phyloP scores from a whole-genome alignment of 2,113 vertebrate species.

The Girardinichthys multiradiatus region DNA sequence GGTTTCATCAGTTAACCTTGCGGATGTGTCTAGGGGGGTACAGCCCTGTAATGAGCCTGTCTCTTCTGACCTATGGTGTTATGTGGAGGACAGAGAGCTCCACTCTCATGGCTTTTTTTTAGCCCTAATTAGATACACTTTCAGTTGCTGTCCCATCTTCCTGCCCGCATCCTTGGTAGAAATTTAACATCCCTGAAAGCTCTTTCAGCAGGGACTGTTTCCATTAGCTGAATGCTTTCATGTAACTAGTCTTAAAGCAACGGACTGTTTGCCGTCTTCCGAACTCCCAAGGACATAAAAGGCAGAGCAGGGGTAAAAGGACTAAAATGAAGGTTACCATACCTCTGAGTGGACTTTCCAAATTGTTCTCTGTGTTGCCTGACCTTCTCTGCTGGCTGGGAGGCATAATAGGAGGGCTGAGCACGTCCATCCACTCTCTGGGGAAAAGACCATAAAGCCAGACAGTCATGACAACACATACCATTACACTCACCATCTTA shows the following conservation, averaged over 20 bases:
- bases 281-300: conserved; percentile 43
- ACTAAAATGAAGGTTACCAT: conserved; percentile 54
- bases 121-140: conserved; percentile 70
- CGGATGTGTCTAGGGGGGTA: conserved; percentile 59
- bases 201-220: conserved; percentile 39
- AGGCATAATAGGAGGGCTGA: conserved; percentile 80
- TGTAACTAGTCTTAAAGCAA: conserved; percentile 35
- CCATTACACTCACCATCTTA: conserved; percentile 57
- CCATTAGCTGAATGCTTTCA: conserved; percentile 32
- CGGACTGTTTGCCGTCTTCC: conserved; percentile 42
- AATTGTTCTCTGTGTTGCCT: conserved; percentile 53
- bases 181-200: conserved; percentile 43
- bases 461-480: conserved; percentile 67
- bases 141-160: conserved; percentile 34
- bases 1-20: conserved; percentile 80
- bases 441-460: conserved; percentile 63
- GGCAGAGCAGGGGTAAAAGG: conserved; percentile 23
- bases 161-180: conserved; percentile 34
- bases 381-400: conserved; percentile 71
- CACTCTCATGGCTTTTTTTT: conserved; percentile 45
- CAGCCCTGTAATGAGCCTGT: conserved; percentile 76
- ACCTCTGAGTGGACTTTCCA: conserved; percentile 66
- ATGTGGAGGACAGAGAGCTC: conserved; percentile 70
- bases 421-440: conserved; percentile 82
- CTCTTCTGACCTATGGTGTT: conserved; percentile 76